Evolutionary conservation across 2,888 invertebrate species (phyloP).

Genomic region (Agonopterix subpropinquella): DNA sequence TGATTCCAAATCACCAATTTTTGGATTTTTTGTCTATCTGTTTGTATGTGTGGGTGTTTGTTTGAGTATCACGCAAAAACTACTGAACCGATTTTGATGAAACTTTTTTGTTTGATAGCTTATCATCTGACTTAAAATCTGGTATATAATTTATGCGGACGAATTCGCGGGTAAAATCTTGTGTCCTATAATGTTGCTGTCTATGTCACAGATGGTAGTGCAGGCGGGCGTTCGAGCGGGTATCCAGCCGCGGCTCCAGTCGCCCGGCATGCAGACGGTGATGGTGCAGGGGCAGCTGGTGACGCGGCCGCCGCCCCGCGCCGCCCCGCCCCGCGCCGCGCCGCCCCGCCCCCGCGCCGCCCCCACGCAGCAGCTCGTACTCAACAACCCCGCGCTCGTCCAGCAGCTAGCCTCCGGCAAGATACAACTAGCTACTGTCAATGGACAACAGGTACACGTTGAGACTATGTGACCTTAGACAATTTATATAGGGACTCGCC

Average conservation of each 20-base stretch:
- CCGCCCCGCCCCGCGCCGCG: constrained; percentile 24
- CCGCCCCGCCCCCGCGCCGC: constrained; percentile 44
- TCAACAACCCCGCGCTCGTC: constrained; percentile 84
- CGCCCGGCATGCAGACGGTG: constrained; percentile 58
- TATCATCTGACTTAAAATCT: too few species aligned
- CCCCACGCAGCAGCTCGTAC: constrained; percentile 81
- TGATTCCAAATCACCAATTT: too few species aligned
- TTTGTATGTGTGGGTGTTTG: too few species aligned
- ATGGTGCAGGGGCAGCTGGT: constrained; percentile 44
- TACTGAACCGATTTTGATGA: too few species aligned
- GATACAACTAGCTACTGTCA: constrained; percentile 88
- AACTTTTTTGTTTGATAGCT: too few species aligned
- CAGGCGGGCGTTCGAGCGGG: constrained; percentile 35
- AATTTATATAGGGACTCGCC: too few species aligned
- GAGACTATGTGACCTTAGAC: too few species aligned
- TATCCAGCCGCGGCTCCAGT: constrained; percentile 28
- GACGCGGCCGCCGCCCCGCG: constrained; percentile 25
- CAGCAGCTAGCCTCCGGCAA: constrained; percentile 90
- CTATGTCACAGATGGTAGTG: constrained; percentile 26
- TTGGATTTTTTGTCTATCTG: too few species aligned
- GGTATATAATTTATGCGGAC: too few species aligned
- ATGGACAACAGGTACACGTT: constrained; percentile 80
- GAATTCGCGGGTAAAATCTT: too few species aligned
- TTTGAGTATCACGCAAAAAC: too few species aligned
- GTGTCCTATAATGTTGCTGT: too few species aligned